Conservation (phyloP, 2,113 vertebrate genomes). For the Pelusios castaneus region DNA sequence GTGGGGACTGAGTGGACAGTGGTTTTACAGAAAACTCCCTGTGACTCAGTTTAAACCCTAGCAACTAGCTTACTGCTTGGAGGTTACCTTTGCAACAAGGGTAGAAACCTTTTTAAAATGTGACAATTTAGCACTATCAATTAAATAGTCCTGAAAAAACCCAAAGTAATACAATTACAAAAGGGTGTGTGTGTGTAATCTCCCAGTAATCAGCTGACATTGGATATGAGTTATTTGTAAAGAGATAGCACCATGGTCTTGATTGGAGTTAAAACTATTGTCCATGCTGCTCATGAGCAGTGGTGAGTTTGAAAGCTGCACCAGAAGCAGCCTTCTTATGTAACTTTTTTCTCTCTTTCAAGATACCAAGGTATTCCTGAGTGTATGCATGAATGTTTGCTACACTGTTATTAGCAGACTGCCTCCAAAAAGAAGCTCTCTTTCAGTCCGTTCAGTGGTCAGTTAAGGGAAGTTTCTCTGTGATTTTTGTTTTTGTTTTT, state of each 20-base stretch:
- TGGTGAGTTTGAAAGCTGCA: not conserved
- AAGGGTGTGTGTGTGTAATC: too few relatives aligned
- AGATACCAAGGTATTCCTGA: accelerated
- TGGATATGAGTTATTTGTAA: not conserved
- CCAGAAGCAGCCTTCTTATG: not conserved
- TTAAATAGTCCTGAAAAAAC: conserved; percentile 26
- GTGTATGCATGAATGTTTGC: accelerated
- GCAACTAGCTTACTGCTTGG: not conserved
- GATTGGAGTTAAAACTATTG: not conserved
- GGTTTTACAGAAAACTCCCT: not conserved
- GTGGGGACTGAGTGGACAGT: not conserved
- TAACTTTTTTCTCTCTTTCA: accelerated
- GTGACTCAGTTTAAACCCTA: not conserved
- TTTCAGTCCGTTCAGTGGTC: not conserved
- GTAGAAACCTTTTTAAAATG: not conserved
- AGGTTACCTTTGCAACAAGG: not conserved
- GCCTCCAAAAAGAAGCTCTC: not conserved
- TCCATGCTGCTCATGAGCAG: not conserved
- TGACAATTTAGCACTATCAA: conserved; percentile 50
- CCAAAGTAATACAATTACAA: not conserved
- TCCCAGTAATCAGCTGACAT: not conserved
- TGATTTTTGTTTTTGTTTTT: not conserved
- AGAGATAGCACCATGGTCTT: not conserved
- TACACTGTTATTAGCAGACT: accelerated
- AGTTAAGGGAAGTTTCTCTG: not conserved